phyloP scores from a whole-genome alignment of 2,797 vertebrate genomes.

The Phylloscopus collybita region DNA sequence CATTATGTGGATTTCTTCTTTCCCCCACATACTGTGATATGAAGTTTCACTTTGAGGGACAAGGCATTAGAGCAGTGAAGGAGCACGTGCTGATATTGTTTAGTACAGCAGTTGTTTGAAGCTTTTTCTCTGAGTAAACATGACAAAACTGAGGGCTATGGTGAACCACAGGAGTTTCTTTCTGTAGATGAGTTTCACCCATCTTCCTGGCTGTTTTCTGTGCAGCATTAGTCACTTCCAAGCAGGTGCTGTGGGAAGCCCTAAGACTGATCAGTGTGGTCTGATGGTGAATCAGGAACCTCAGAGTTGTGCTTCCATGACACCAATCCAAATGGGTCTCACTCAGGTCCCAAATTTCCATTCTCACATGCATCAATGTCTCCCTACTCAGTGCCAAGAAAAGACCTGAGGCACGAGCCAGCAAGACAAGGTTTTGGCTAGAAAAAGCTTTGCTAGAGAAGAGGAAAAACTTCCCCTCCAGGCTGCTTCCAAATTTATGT shows the following conservation, averaged over 20 bases:
- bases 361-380: constrained; percentile 33
- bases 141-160: neutral
- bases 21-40: neutral
- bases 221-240: neutral
- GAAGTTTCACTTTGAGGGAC: neutral
- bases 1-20: neutral
- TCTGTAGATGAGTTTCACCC: neutral
- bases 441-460: constrained; percentile 4
- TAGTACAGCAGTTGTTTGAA: neutral
- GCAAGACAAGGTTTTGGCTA: neutral
- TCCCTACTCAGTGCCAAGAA: neutral
- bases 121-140: neutral
- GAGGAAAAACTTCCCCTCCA: neutral
- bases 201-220: neutral
- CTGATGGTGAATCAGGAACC: neutral
- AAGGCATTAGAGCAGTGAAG: neutral
- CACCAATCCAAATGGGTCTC: neutral
- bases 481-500: constrained; percentile 20
- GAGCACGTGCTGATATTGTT: neutral
- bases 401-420: neutral
- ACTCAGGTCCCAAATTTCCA: neutral
- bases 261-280: neutral
- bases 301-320: neutral
- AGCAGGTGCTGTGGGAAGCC: neutral
- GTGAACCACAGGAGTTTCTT: neutral